Base-by-base conservation (phyloP, 2,888 invertebrate species). In the Dryocosmus kuriphilus region DNA sequence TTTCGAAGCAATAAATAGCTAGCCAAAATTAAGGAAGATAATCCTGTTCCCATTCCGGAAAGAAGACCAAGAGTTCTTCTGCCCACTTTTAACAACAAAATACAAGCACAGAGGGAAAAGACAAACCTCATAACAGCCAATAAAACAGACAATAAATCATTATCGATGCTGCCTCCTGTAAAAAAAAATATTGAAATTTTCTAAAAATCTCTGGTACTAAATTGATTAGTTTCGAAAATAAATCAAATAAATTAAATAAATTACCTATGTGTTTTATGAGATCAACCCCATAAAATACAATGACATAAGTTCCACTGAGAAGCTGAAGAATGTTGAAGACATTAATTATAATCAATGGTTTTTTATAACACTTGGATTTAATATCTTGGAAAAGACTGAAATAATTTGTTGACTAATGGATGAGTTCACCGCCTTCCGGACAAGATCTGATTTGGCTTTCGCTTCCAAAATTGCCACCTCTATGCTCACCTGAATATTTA, bases 231-330 rank as follows among this genome's bases (percentile, higher is more conserved):
- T 19, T 46, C 46, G 46, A 9, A 32, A 32, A 32, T 8, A 11
- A 4, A 9, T n/a, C n/a, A n/a, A n/a, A n/a, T n/a, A n/a, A n/a
- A n/a, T 41, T 9, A 38, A 55, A 24, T 35, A 61, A 63, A 79
- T 88, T 79, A 77, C 94, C 92, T 75, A 93, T 90, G 77, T 94
- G 94, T 9, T 93, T 91, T 11, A 96, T 93, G 77, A 96, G 95
- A 85, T 96, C 95, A 0, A 96, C 95, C 0, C 96, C 96, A 88
- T 96, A 96, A 91, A 96, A 96, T 77, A 96, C 95, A 77, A 96
- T 94, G 19, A 96, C 93, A 87, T 95, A 96, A 24, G 96, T 96
- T 73, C 96, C 96, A 6, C 96, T 95, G 60, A 95, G 91, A 83
- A 95, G 94, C 90, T 96, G 96, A 81, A 96, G 92, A 83, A 95